Base-by-base conservation (phyloP, 2,113 vertebrate genomes). In the Cyanoramphus novaezelandiae region DNA sequence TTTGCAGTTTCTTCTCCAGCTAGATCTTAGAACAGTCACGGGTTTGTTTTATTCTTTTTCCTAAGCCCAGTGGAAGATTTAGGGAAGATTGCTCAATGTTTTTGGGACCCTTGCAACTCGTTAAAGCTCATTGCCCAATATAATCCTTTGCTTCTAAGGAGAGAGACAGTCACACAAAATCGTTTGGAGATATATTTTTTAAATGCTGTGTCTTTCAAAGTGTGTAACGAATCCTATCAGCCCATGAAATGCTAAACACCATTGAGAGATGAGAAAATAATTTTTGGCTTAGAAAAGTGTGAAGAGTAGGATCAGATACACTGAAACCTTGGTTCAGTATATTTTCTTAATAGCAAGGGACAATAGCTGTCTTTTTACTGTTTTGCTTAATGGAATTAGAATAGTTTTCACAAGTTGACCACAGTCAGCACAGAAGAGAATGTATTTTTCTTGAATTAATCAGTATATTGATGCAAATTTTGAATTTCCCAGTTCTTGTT, bases 1-100 rank as follows among this genome's bases (percentile, higher is more conserved):
- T 94, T 93, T 84, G 74, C 81, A 43, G 63, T 82, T 93, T 91
- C 74, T 92, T 84, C 74, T 97, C 91, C 84, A 93, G 37, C 53
- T 57, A 47, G 49, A 62, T 94, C 83, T 74, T 85, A 87, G 74
- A 89, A 89, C 70, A 85, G 2, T 77, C 25, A 16, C 17, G 28
- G 9, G 28, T 84, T 92, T 92, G 20, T 92, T 86, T 82, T 15
- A 0, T 92, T 69, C 28, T 60, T 94, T 88, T 89, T 76, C 49
- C 37, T 74, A 72, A 89, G 47, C 83, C 57, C 81, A 85, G 62
- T 89, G 74, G 88, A 86, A 76, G 86, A 77, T 79, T 84, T 83
- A 85, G 59, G 77, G 88, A 87, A 89, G 74, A 50, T 59, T 94
- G 86, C 83, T 46, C 67, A 93, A 39, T 89, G 15, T 47, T 89